Evolutionary conservation across 2,797 vertebrate species (phyloP).

Genomic region (Melanotaenia trifasciata): DNA sequence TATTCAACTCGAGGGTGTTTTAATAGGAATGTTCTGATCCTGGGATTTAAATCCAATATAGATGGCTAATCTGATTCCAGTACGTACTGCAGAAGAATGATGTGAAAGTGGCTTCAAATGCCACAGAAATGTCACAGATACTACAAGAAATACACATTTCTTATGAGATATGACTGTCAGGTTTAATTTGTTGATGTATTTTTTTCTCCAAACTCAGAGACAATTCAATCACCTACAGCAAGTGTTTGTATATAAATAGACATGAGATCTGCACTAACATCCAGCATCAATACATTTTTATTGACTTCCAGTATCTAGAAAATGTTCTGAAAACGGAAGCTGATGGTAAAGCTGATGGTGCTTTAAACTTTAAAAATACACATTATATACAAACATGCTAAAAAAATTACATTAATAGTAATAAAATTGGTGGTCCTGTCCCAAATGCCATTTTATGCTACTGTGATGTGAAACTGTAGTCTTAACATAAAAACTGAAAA

Average conservation of each 20-base stretch:
- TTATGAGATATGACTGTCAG: constrained; percentile 26
- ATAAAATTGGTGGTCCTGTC: not conserved
- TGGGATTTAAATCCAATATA: constrained; percentile 71
- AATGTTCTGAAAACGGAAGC: not conserved
- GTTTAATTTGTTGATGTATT: not conserved
- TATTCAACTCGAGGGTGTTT: constrained; percentile 63
- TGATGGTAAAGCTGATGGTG: not conserved
- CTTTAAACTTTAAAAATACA: not conserved
- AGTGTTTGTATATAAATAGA: not conserved
- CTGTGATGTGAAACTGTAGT: not conserved
- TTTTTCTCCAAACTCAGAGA: constrained; percentile 10
- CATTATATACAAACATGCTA: not conserved
- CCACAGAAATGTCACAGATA: constrained; percentile 74
- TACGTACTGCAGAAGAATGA: constrained; percentile 21
- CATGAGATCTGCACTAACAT: not conserved
- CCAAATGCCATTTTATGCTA: not conserved
- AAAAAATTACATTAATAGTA: not conserved
- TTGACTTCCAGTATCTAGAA: not conserved
- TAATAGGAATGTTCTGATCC: constrained; percentile 57
- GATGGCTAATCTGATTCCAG: constrained; percentile 55
- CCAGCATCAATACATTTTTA: not conserved
- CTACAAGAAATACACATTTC: constrained; percentile 52
- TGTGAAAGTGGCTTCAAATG: constrained; percentile 64
- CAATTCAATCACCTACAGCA: not conserved
- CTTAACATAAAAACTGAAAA: not conserved